Evolutionary conservation across 2,113 vertebrate species (phyloP).

Genomic region (Spea multiplicata): DNA sequence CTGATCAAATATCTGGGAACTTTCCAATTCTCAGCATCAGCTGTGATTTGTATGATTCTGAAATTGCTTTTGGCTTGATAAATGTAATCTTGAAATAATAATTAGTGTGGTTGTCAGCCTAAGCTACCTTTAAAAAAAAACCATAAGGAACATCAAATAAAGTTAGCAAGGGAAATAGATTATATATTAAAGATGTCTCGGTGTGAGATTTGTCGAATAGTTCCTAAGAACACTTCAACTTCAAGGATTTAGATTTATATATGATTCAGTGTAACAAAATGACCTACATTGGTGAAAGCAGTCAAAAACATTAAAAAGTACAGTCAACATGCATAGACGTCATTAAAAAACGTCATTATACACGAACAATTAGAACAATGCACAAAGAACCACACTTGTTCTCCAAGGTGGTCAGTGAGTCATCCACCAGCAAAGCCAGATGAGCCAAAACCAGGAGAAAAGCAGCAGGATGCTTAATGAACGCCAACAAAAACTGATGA

Average conservation of each 20-base stretch:
- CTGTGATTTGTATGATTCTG: background rate
- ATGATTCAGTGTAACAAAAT: background rate
- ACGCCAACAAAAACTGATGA: no score
- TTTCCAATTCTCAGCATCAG: background rate
- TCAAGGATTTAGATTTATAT: background rate
- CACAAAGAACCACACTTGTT: no score
- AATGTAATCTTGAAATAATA: background rate
- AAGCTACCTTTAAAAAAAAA: background rate
- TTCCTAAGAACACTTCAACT: background rate
- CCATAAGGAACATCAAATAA: background rate
- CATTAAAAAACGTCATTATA: no score
- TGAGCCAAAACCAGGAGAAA: no score
- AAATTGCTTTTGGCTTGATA: background rate
- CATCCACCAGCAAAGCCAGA: no score
- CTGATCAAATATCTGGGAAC: background rate
- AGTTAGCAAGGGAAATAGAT: background rate
- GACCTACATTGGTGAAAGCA: background rate
- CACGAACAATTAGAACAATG: no score
- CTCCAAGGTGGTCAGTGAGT: no score
- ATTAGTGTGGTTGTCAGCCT: background rate
- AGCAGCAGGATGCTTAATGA: no score
- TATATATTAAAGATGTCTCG: background rate
- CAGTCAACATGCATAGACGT: background rate
- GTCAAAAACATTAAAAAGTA: background rate
- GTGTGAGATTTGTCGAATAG: background rate